Evolutionary conservation across 2,888 invertebrate genomes (phyloP).

Genomic region (Drosophila macrothrix): DNA sequence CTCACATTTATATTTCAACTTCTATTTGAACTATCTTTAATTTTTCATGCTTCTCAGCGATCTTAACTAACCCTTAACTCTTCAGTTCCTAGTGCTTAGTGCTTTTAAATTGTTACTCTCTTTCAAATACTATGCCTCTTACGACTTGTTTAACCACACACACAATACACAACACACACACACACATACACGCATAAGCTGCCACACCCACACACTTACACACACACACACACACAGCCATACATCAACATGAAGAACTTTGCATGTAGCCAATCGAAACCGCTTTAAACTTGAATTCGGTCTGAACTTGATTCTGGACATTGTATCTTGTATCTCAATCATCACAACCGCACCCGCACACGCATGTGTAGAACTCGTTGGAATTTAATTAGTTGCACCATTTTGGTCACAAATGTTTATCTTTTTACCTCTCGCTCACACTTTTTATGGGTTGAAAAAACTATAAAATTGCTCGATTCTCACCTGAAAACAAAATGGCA

Average conservation of each 20-base stretch:
- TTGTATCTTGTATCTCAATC: slow-evolving; percentile 13
- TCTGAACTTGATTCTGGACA: slow-evolving; percentile 41
- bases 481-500: slow-evolving; percentile 21
- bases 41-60: slow-evolving; percentile 29
- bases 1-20: slow-evolving; percentile 6
- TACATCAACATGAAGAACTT: slow-evolving; percentile 26
- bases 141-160: slow-evolving; percentile 48
- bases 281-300: slow-evolving; percentile 47
- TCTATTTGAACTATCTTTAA: slow-evolving; percentile 19
- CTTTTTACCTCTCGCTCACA: background rate
- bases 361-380: slow-evolving; percentile 33
- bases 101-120: slow-evolving; percentile 45
- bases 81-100: slow-evolving; percentile 48
- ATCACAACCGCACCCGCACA: slow-evolving; percentile 35
- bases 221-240: slow-evolving; percentile 9
- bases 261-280: slow-evolving; percentile 54
- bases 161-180: slow-evolving; percentile 19
- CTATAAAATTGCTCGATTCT: background rate
- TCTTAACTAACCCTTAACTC: slow-evolving; percentile 16
- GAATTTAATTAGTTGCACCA: slow-evolving; percentile 18
- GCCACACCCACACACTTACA: slow-evolving; percentile 19
- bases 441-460: background rate
- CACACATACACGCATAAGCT: slow-evolving; percentile 20
- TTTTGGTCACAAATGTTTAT: background rate
- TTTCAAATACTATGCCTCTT: slow-evolving; percentile 59